Base-by-base conservation (phyloP, 2,113 vertebrate species). In the Lagenorhynchus albirostris region DNA sequence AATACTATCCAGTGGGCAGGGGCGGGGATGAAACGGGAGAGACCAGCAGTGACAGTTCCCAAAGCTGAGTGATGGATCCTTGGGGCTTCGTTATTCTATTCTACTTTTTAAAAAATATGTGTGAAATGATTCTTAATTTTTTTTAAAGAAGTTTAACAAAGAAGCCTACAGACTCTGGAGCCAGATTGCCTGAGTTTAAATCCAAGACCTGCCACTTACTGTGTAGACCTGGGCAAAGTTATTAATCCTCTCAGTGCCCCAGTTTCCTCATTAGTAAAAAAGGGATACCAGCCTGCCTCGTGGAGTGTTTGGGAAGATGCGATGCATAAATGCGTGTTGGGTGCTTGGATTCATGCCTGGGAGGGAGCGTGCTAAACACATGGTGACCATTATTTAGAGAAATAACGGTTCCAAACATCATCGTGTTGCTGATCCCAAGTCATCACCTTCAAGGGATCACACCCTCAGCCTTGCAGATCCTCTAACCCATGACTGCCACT, bases 121-220 rank as follows among this genome's bases (percentile, higher is more conserved):
- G 73, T 74, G 65, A 73, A 80, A 50, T 60, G 47, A 47, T 67
- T 50, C 84, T 84, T 84, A 55, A 36, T 47, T 80, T 62, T 71
- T 26, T 18, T 14, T 2, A 14, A 0, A 0, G 6, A 47, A 38
- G 20, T 29, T 70, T n/a, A 67, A 23, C 47, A 41, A 73, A 58
- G 70, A 71, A 38, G 29, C 65, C 63, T 71, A 18, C 8, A 96
- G 83, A 21, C 79, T 70, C 14, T 77, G 25, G 15, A 92, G 44
- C 20, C 62, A 65, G 44, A 71, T 1, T 63, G 58, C n/a, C 82
- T 79, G 36, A 36, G 15, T 44, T 58, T 77, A 88, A 53, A 79
- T 85, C 31, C 18, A 14, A 53, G 21, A 73, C 53, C 12, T 67
- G 55, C 44, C 33, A 2, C 38, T 53, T 18, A 13, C 29, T 31